phyloP scores from a whole-genome alignment of 1,140 invertebrate genomes.

The Temnothorax curvispinosus region DNA sequence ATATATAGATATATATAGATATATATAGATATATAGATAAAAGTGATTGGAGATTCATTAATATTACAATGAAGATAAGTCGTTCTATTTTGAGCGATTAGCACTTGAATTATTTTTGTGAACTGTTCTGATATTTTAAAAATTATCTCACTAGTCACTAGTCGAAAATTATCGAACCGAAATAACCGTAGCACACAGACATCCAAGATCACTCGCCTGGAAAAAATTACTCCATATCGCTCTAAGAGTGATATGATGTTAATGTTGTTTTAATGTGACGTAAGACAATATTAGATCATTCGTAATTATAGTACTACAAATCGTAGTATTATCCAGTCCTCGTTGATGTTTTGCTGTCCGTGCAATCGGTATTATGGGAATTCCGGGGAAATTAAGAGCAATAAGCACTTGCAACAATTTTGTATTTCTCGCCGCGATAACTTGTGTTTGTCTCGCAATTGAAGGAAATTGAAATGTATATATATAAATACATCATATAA shows the following conservation, averaged over 20 bases:
- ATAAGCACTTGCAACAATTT: background rate
- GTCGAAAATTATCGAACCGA: slow-evolving; percentile 22
- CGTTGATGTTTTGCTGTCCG: background rate
- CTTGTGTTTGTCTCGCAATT: background rate
- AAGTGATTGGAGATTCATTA: background rate
- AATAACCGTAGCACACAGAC: slow-evolving; percentile 5
- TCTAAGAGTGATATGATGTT: background rate
- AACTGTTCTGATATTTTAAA: slow-evolving; percentile 24
- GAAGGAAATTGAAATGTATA: background rate
- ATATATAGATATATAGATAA: background rate
- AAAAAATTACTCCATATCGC: background rate
- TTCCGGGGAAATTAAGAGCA: background rate
- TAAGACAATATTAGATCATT: background rate
- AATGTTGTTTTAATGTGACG: background rate
- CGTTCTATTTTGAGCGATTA: slow-evolving; percentile 4
- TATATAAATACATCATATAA: background rate
- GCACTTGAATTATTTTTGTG: slow-evolving; percentile 25
- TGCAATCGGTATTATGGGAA: background rate
- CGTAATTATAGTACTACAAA: background rate
- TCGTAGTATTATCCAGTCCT: background rate
- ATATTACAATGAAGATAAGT: background rate
- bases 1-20: background rate
- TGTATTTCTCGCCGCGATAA: background rate
- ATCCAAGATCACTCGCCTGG: background rate
- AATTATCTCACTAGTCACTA: slow-evolving; percentile 19